Base-by-base conservation (phyloP, 2,888 invertebrate species). In the Coremacera marginata region DNA sequence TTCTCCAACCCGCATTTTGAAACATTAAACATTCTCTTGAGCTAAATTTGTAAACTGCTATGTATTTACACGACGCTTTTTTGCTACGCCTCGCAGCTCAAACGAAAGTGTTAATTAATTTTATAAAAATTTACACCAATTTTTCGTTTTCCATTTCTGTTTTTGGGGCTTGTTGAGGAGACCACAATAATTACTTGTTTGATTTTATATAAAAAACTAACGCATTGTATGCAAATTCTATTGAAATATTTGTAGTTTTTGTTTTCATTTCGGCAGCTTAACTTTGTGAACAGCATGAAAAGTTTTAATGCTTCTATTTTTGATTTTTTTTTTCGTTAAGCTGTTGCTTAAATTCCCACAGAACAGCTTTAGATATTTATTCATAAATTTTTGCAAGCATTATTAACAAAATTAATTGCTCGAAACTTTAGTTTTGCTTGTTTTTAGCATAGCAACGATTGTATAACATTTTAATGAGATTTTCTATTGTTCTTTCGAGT, bases 381-480 rank as follows among this genome's bases (percentile, higher is more conserved):
- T 27, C 60, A 62, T 62, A 22, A 55, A 55, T 55, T 55, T 55
- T 19, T 19, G 25, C 60, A 62, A 44, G 3, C 44, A 44, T 44
- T 44, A 44, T 44, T 44, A 44, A 44, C 44, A 44, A 44, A 44
- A 44, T 14, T 44, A 44, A 44, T 44, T 44, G 44, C 44, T 44
- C 11, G 14, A 7, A 44, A 11, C 44, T 44, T 44, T 44, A 44
- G 44, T 44, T 44, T 44, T 11, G 11, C 44, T 44, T 44, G 44
- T 44, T 44, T 44, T 44, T 44, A 14, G 44, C 44, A 14, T 11
- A 44, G 44, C 2, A 2, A 11, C 25, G 51, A 8, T 67, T 67
- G 67, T 49, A 25, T 68, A 68, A 68, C 68, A 14, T 52, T 68
- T 68, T 68, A 51, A 68, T 68, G 68, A 51, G 25, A 68, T 68